Evolutionary conservation across 2,888 invertebrate genomes (phyloP), one percentile per base, ranked within the genome.

Genomic region (Idaea dimidiata): DNA sequence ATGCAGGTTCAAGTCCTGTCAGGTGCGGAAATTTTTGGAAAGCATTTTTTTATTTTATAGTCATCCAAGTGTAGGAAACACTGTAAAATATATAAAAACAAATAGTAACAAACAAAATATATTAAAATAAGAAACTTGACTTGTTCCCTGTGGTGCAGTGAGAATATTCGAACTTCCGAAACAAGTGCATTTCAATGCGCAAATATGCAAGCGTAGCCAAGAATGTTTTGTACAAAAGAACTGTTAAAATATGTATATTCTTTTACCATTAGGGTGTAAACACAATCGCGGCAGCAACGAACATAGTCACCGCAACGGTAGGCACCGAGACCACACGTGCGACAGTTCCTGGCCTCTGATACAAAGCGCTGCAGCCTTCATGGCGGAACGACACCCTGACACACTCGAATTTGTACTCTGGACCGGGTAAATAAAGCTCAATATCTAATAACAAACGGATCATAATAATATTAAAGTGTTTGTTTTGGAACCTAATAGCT

Each of bases 321-420:
- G 93, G 59, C 93, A 93, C 74, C 82, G 93, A 31, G 91, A 94
- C 93, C 88, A 94, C 85, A 94, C 95, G 65, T 98, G 98, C 85
- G 98, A 98, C 90, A 96, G 97, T 76, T 97, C 98, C 54, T 97
- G 97, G 97, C 94, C 95, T 72, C 94, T 98, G 80, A 96, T 98
- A 81, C 96, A 97, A 82, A 97, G 97, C 70, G 97, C 98, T 16
- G 96, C 97, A 59, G 94, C 94, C 75, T 95, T 97, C 74, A 98
- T 98, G 98, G 95, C 95, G 80, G 94, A 95, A 69, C 94, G 96
- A 75, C 96, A 96, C 77, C 95, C 96, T 57, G 96, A 97, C 83
- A 97, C 96, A 75, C 94, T 98, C 68, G 98, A 98, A 87, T 98
- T 98, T 83, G 97, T 98, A 54, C 93, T 98, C 14, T 98, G 98